A percentile compares a stretch with the other conserved stretches of the same genome.
These are phyloP conservation scores for Pelobates fuscus DNA, from an alignment of 2,113 vertebrate genomes.

Conservation along the genomic window DNA sequence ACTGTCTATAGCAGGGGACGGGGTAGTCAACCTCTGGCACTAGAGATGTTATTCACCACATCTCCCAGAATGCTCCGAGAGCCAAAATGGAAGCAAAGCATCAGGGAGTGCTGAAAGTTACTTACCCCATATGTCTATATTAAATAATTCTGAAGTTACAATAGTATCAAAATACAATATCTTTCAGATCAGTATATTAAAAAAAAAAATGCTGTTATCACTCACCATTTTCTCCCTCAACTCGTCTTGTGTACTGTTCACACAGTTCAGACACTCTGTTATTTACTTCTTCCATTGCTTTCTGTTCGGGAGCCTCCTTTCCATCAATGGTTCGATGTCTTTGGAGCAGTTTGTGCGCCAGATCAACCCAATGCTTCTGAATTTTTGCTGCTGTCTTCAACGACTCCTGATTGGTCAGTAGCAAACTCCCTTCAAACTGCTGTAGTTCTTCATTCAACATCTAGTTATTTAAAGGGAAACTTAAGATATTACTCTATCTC, in stretches of 20 bases:
- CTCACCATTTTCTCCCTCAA: conserved; percentile 75
- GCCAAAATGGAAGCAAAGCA: no score
- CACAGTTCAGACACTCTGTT: conserved; percentile 56
- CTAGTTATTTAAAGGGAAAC: conserved; percentile 55
- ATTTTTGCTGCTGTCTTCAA: conserved; percentile 59
- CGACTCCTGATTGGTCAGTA: conserved; percentile 67
- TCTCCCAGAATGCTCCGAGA: no score
- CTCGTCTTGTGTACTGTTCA: conserved; percentile 62
- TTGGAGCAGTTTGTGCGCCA: conserved; percentile 65
- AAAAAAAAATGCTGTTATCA: no score
- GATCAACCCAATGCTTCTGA: conserved; percentile 71
- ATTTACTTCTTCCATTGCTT: conserved; percentile 63
- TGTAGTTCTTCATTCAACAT: conserved; percentile 63
- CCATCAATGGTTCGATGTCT: conserved; percentile 68
- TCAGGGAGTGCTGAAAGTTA: no score
- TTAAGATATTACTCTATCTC: no score
- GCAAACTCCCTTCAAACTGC: conserved; percentile 63
- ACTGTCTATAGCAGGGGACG: no score
- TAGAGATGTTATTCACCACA: no score
- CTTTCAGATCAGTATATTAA: no score
- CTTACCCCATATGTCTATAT: no score
- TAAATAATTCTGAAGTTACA: no score
- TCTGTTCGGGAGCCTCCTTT: conserved; percentile 51
- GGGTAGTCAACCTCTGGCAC: no score
- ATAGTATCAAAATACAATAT: no score